Percentiles rank a stretch among this genome's conserved stretches.
Evolutionary conservation across 1,140 invertebrate species (phyloP).

Genomic region (Heterodera schachtii): DNA sequence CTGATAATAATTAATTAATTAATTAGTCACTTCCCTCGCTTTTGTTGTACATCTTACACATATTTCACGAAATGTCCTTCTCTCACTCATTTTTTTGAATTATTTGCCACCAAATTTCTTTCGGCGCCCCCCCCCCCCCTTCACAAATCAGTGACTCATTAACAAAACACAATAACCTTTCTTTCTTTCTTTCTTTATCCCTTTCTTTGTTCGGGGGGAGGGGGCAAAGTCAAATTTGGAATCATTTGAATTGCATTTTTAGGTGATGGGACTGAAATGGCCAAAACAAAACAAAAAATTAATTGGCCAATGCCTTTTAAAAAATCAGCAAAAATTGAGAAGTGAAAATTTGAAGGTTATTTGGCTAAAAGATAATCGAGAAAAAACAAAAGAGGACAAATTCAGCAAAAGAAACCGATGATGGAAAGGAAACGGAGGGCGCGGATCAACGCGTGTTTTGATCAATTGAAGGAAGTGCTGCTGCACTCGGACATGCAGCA

Average conservation of each 20-base stretch:
- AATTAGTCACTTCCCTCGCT: neutral
- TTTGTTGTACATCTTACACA: neutral
- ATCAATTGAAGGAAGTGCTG: conserved; percentile 39
- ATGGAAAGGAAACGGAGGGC: conserved; percentile 46
- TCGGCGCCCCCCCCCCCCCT: no score
- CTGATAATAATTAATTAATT: no score
- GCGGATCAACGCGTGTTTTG: conserved; percentile 43
- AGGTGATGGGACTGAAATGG: no score
- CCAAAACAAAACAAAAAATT: neutral
- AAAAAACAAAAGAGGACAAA: neutral
- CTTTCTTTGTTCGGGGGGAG: neutral
- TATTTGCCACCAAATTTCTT: neutral
- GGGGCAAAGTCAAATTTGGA: neutral
- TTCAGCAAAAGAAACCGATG: conserved; percentile 48
- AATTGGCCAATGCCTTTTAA: neutral
- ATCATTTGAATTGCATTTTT: no score
- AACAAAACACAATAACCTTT: neutral
- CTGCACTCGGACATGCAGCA: conserved; percentile 28
- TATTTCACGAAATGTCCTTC: no score
- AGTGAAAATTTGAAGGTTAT: neutral
- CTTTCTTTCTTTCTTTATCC: neutral
- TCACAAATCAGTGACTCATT: no score
- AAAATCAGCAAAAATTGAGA: neutral
- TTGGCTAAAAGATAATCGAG: neutral
- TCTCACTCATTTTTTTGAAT: neutral